Evolutionary conservation across 2,113 vertebrate genomes (phyloP).

Genomic region (Albula glossodonta): DNA sequence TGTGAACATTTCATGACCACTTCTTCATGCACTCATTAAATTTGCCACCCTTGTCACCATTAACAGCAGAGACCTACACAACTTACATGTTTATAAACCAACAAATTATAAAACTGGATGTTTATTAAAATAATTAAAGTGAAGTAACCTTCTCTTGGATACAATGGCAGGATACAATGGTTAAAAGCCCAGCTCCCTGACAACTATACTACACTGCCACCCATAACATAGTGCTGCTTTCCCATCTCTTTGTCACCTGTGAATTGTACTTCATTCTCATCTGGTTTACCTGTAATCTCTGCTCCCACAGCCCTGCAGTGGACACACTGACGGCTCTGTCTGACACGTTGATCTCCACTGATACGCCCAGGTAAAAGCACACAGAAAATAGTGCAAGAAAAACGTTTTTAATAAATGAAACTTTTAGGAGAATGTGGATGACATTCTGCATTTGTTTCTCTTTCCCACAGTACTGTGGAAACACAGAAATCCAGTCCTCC

Average conservation of each 20-base stretch:
- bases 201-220: too few species aligned
- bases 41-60: too few species aligned
- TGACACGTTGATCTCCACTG: conserved; percentile 49
- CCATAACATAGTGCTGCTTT: background rate
- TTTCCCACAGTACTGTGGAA: background rate
- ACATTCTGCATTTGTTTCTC: conserved; percentile 2
- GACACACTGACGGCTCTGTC: conserved; percentile 46
- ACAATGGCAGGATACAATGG: too few species aligned
- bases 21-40: too few species aligned
- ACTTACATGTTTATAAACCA: too few species aligned
- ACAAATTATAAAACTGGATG: too few species aligned
- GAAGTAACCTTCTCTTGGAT: too few species aligned
- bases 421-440: background rate
- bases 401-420: background rate
- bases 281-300: conserved; percentile 10
- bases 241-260: background rate
- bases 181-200: too few species aligned
- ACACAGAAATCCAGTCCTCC: background rate
- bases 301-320: conserved; percentile 32
- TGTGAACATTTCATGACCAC: too few species aligned
- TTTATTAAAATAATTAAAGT: too few species aligned
- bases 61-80: too few species aligned
- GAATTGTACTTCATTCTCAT: background rate
- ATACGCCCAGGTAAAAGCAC: conserved; percentile 56
- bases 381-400: background rate